Base-by-base conservation (phyloP, 1,140 invertebrate species). In the Patella vulgata region DNA sequence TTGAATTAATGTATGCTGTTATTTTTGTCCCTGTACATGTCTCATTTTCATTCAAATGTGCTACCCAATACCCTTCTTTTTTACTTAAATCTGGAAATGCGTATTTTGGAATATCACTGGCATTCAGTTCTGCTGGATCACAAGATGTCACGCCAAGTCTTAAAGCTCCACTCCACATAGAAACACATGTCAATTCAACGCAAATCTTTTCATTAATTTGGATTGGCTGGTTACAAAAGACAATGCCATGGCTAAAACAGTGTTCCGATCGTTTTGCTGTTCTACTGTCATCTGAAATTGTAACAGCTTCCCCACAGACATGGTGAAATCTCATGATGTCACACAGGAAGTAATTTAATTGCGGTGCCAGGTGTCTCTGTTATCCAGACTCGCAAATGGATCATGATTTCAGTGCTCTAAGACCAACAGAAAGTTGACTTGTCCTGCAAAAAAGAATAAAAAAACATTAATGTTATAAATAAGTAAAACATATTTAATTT, bases 101-200 rank as follows among this genome's bases (percentile, higher is more conserved):
- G 72, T 80, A 84, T 33, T 74, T 75, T 12, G 83, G 82, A 6
- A 85, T 59, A 30, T 75, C 65, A 25, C 57, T 56, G 8, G 51
- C 48, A 3, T 48, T 50, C 12, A 82, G 50, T 21, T 66, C 71
- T 6, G 46, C 54, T 3, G 84, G 85, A 66, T 85, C 76, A 17
- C 74, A 44, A 0, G 75, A 51, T 2, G 84, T 85, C 8, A 85
- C 67, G 11, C 85, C 85, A 17, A 86, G 56, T 6, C 84, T 66
- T n/a, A 85, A 48, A 8, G 72, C 80, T 8, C 84, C 84, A 51
- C 77, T 84, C 84, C 84, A 85, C 55, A 75, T 66, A 19, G 62
- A 52, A 6, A 69, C 69, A 25, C 64, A 71, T 1, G 66, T 68
- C 27, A 85, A 46, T 47, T 82, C 73, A 1, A 85, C 21, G 39